phyloP scores from a whole-genome alignment of 2,888 invertebrate genomes.

The Pardosa pseudoannulata region DNA sequence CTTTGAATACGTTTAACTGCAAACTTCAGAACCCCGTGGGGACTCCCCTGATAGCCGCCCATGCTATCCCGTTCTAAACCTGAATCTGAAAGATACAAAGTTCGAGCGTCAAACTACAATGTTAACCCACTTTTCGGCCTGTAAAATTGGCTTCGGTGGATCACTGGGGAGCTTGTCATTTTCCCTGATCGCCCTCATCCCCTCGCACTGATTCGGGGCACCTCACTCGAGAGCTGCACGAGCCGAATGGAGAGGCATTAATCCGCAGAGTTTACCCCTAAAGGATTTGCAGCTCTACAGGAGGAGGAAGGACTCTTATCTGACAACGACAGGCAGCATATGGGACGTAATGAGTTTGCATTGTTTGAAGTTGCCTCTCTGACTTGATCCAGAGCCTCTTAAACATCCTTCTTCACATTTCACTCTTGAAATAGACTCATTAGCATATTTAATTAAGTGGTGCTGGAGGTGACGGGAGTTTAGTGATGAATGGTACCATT shows the following conservation, averaged over 20 bases:
- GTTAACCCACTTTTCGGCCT: neutral
- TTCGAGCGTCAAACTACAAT: neutral
- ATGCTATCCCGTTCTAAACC: no score
- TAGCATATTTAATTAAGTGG: slow-evolving; percentile 10
- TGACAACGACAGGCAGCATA: slow-evolving; percentile 3
- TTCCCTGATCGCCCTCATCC: no score
- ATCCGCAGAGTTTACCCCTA: neutral
- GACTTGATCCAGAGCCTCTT: neutral
- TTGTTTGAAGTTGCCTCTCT: neutral
- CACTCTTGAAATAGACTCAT: neutral
- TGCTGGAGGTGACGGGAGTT: neutral
- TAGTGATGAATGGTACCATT: neutral
- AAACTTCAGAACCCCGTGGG: no score
- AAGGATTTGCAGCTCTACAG: neutral
- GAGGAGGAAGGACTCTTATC: neutral
- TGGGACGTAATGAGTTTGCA: slow-evolving; percentile 12
- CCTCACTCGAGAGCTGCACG: neutral
- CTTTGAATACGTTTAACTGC: no score
- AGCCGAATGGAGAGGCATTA: neutral
- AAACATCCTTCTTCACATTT: neutral
- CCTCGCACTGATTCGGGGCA: no score
- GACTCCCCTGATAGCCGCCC: no score
- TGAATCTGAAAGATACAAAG: no score
- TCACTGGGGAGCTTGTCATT: no score
- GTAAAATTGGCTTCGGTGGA: neutral